These are phyloP conservation scores for Sphaerodactylus townsendi DNA, from an alignment of 2,113 vertebrate genomes.

Conservation along the genomic window DNA sequence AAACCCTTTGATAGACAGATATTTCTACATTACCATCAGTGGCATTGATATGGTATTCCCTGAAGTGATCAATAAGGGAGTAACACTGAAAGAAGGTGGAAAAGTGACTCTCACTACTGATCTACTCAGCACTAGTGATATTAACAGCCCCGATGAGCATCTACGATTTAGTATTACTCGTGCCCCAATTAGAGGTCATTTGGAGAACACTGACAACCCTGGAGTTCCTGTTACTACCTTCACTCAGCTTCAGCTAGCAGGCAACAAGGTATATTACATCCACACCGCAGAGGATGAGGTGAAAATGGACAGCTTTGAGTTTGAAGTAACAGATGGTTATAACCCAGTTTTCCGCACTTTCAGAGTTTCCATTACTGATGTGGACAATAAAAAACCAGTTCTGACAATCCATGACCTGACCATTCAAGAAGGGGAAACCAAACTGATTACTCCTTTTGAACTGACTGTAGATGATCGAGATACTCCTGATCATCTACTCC, in stretches of 20 bases:
- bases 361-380: constrained; percentile 61
- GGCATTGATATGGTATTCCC: constrained; percentile 59
- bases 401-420: constrained; percentile 59
- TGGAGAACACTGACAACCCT: constrained; percentile 65
- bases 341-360: constrained; percentile 59
- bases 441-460: constrained; percentile 70
- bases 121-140: constrained; percentile 66
- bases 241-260: constrained; percentile 66
- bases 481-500: constrained; percentile 60
- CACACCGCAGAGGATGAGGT: constrained; percentile 62
- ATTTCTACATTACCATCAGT: constrained; percentile 65
- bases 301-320: constrained; percentile 71
- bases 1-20: constrained; percentile 63
- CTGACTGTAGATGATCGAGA: constrained; percentile 66
- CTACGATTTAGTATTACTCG: constrained; percentile 60
- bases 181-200: constrained; percentile 55
- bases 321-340: constrained; percentile 66
- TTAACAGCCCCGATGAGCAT: constrained; percentile 64
- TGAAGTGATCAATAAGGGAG: constrained; percentile 66
- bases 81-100: constrained; percentile 64
- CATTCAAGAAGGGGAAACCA: constrained; percentile 59
- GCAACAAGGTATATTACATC: constrained; percentile 70
- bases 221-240: constrained; percentile 64
- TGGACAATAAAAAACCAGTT: constrained; percentile 70
- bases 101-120: constrained; percentile 65